Evolutionary conservation across 1,140 invertebrate genomes (phyloP).

Genomic region (Mizuhopecten yessoensis): DNA sequence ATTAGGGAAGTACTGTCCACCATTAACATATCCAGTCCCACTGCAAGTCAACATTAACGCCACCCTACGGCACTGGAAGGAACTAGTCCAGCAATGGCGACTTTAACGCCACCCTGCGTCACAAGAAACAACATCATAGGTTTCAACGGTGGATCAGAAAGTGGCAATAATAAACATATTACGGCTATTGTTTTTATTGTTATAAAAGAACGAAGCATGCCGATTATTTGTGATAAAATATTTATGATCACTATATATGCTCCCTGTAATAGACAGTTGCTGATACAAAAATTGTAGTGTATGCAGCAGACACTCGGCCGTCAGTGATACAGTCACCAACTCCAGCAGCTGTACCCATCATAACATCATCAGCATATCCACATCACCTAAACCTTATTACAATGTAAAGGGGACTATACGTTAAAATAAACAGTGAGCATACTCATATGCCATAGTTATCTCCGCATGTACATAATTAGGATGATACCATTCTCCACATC

Average conservation of each 20-base stretch:
- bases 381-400: too few relatives aligned
- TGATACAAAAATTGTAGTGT: neutral
- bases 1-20: neutral
- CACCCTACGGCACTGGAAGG: neutral
- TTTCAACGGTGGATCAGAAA: neutral
- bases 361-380: too few relatives aligned
- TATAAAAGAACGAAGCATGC: neutral
- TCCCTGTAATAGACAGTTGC: constrained; percentile 6
- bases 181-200: neutral
- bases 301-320: too few relatives aligned
- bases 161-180: neutral
- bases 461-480: too few relatives aligned
- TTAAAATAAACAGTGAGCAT: too few relatives aligned
- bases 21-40: neutral
- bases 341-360: neutral
- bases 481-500: too few relatives aligned
- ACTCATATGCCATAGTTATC: too few relatives aligned
- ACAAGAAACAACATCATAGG: neutral
- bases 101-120: neutral
- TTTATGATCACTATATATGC: neutral
- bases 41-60: neutral
- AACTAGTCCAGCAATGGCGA: neutral
- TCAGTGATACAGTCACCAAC: neutral
- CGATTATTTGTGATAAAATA: constrained; percentile 18
- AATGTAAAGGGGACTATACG: too few relatives aligned